Percentiles rank a stretch among this genome's conserved stretches.
These are phyloP conservation scores for Apis cerana DNA, from an alignment of 1,140 invertebrate species.

Conservation along the genomic window DNA sequence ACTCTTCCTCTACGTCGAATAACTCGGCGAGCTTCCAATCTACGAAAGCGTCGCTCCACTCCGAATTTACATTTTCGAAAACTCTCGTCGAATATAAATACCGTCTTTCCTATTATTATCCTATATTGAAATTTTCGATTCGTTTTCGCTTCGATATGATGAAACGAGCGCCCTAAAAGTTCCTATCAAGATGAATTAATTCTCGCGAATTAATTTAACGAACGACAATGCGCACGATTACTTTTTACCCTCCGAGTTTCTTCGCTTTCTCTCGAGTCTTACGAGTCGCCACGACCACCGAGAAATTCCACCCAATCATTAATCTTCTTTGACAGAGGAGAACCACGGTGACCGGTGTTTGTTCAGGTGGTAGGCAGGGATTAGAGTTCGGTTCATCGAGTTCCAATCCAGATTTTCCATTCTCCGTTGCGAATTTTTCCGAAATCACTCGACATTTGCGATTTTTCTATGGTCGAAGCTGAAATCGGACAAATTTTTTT, in stretches of 20 bases:
- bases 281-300: neutral
- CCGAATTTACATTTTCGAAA: constrained; percentile 25
- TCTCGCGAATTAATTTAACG: no score
- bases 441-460: constrained; percentile 35
- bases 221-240: neutral
- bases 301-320: constrained; percentile 51
- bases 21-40: constrained; percentile 48
- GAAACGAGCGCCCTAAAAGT: no score
- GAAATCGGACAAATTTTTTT: constrained; percentile 35
- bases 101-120: no score
- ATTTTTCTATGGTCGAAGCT: neutral
- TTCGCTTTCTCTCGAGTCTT: constrained; percentile 18
- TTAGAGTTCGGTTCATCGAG: constrained; percentile 52
- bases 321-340: constrained; percentile 51
- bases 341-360: constrained; percentile 48
- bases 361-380: constrained; percentile 53
- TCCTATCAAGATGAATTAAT: no score
- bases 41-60: constrained; percentile 13
- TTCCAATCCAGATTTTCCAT: constrained; percentile 50
- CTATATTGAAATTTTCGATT: no score
- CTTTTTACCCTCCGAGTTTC: neutral
- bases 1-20: constrained; percentile 60
- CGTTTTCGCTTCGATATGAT: no score
- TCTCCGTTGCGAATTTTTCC: constrained; percentile 8
- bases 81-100: no score